phyloP scores from a whole-genome alignment of 2,888 invertebrate genomes.

The Apamea crenata region DNA sequence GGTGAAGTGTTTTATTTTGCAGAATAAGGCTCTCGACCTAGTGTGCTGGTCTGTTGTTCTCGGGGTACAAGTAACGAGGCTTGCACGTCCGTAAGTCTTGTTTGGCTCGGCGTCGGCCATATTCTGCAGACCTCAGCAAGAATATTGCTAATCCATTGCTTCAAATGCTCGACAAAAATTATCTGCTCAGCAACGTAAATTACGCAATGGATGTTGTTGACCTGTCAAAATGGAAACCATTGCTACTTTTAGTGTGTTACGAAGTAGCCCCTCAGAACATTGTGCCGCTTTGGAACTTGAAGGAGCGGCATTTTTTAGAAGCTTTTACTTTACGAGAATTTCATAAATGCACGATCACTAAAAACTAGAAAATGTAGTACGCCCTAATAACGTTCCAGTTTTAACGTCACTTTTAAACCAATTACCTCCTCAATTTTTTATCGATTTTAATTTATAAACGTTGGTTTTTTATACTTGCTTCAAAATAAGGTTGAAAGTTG shows the following conservation, averaged over 20 bases:
- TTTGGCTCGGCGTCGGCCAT: too few species aligned
- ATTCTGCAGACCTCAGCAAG: too few species aligned
- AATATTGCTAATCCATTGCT: too few species aligned
- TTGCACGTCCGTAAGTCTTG: not conserved
- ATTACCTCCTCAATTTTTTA: not conserved
- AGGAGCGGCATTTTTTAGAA: not conserved
- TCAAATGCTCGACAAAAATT: too few species aligned
- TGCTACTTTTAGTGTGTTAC: too few species aligned
- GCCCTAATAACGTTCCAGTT: not conserved
- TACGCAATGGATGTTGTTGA: too few species aligned
- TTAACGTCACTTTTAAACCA: not conserved
- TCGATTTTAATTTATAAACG: not conserved
- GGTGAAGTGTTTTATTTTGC: constrained; percentile 35
- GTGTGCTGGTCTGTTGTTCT: not conserved
- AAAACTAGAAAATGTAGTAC: not conserved
- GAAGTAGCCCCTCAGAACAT: too few species aligned
- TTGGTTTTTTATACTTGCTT: not conserved
- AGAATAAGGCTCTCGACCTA: constrained; percentile 11
- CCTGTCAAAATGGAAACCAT: too few species aligned
- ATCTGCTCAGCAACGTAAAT: too few species aligned
- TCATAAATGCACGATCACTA: not conserved
- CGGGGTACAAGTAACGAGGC: not conserved
- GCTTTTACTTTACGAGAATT: not conserved
- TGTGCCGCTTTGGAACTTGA: not conserved
- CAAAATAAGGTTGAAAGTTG: not conserved